phyloP scores from a whole-genome alignment of 2,888 invertebrate genomes.

The Metellina segmentata region DNA sequence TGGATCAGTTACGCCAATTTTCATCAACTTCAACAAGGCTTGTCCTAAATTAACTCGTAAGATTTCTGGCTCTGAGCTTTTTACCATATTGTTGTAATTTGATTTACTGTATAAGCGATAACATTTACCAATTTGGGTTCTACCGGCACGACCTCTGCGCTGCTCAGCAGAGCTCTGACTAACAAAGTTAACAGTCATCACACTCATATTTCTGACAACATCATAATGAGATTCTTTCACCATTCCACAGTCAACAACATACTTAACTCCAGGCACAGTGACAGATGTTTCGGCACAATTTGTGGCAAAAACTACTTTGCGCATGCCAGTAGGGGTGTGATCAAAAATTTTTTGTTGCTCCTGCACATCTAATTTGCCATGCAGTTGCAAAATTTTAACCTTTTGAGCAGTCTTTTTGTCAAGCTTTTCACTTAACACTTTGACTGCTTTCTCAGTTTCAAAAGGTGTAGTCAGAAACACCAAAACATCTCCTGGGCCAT shows the following conservation, averaged over 20 bases:
- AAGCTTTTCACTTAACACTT: slow-evolving; percentile 39
- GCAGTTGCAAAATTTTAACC: slow-evolving; percentile 51
- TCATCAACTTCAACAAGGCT: slow-evolving; percentile 67
- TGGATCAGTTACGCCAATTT: slow-evolving; percentile 79
- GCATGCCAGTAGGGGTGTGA: slow-evolving; percentile 42
- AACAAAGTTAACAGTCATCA: slow-evolving; percentile 79
- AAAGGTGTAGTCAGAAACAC: slow-evolving; percentile 78
- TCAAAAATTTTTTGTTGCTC: slow-evolving; percentile 80
- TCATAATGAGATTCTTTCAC: slow-evolving; percentile 81
- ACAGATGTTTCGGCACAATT: slow-evolving; percentile 82
- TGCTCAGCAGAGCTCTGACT: slow-evolving; percentile 81
- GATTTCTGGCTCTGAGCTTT: slow-evolving; percentile 80
- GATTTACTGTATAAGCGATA: slow-evolving; percentile 80
- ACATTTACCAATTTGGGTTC: slow-evolving; percentile 80
- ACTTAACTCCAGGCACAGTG: slow-evolving; percentile 81
- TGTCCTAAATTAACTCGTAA: slow-evolving; percentile 78
- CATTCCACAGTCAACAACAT: slow-evolving; percentile 81
- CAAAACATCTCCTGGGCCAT: slow-evolving; percentile 80
- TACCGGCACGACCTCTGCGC: slow-evolving; percentile 81
- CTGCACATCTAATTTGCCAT: slow-evolving; percentile 79
- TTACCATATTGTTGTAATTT: slow-evolving; percentile 79
- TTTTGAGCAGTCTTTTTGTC: slow-evolving; percentile 54
- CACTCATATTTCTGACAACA: slow-evolving; percentile 79
- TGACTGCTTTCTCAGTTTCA: slow-evolving; percentile 80
- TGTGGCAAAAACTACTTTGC: slow-evolving; percentile 81